Conservation (phyloP, 1,140 invertebrate species). For the Triops longicaudatus region DNA sequence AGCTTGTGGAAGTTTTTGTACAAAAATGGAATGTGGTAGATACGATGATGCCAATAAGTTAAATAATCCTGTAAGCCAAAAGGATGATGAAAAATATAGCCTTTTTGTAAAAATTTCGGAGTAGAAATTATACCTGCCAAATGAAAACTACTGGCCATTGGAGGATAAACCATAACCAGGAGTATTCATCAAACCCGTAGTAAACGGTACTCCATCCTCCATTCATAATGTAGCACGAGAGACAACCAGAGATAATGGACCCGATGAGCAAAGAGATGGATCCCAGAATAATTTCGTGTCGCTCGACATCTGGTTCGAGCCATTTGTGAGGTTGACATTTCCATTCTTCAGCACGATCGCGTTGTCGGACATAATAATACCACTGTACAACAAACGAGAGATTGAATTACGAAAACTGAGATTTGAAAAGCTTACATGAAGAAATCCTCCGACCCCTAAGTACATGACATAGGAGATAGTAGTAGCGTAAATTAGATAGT, state of each 20-base stretch:
- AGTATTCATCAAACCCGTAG: slow-evolving; percentile 52
- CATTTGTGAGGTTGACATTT: slow-evolving; percentile 64
- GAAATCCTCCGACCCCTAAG: slow-evolving; percentile 51
- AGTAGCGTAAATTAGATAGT: slow-evolving; percentile 43
- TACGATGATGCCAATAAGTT: slow-evolving; percentile 56
- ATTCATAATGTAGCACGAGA: slow-evolving; percentile 57
- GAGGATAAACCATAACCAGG: slow-evolving; percentile 54
- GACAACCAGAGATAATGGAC: slow-evolving; percentile 45
- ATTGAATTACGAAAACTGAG: background rate
- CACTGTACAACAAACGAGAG: slow-evolving; percentile 44
- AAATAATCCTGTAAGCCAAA: slow-evolving; percentile 49
- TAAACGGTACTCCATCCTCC: slow-evolving; percentile 57
- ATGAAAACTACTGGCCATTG: slow-evolving; percentile 56
- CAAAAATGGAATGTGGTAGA: slow-evolving; percentile 57
- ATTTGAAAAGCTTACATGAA: slow-evolving; percentile 48
- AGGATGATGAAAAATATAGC: slow-evolving; percentile 28
- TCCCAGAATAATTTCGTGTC: slow-evolving; percentile 57
- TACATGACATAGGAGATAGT: slow-evolving; percentile 49
- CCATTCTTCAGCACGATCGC: slow-evolving; percentile 54
- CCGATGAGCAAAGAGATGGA: slow-evolving; percentile 49
- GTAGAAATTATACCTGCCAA: slow-evolving; percentile 44
- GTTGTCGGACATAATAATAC: slow-evolving; percentile 56
- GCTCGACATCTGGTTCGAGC: slow-evolving; percentile 53
- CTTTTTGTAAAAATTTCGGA: slow-evolving; percentile 1
- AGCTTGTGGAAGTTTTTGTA: slow-evolving; percentile 65